Evolutionary conservation across 2,797 vertebrate genomes (phyloP).

Genomic region (Diplodus sargus): DNA sequence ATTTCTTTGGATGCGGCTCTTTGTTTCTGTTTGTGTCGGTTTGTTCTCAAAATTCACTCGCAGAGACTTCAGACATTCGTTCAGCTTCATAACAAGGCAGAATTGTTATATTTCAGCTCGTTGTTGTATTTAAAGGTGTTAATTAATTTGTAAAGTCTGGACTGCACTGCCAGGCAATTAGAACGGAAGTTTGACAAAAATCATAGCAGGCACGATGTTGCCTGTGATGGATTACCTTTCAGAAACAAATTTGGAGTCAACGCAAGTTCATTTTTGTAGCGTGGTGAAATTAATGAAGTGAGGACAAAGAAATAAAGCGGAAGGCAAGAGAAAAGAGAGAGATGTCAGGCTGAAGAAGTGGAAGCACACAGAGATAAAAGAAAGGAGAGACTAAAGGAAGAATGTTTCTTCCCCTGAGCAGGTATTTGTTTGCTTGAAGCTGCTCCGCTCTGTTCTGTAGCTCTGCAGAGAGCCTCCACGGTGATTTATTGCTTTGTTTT

Average conservation of each 20-base stretch:
- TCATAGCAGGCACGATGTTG: neutral
- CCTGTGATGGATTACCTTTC: neutral
- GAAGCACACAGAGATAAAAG: neutral
- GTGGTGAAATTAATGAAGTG: neutral
- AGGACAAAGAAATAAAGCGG: neutral
- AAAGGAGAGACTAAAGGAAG: conserved; percentile 3
- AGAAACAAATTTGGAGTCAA: neutral
- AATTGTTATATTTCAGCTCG: neutral
- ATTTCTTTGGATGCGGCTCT: neutral
- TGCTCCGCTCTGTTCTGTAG: conserved; percentile 9
- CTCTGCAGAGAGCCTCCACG: conserved; percentile 31
- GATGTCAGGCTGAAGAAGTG: neutral
- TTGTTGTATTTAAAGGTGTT: neutral
- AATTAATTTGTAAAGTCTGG: neutral
- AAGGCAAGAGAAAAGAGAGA: neutral
- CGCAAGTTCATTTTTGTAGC: neutral
- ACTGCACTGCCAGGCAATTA: neutral
- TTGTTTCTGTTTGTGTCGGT: neutral
- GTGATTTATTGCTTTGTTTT: conserved; percentile 77
- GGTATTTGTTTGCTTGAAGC: conserved; percentile 55
- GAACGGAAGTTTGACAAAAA: neutral
- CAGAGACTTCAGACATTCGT: neutral
- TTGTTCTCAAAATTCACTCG: neutral
- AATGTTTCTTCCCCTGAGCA: conserved; percentile 14
- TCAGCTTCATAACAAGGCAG: neutral